Evolutionary conservation across 2,888 invertebrate species (phyloP).

Genomic region (Tanypteryx hageni): DNA sequence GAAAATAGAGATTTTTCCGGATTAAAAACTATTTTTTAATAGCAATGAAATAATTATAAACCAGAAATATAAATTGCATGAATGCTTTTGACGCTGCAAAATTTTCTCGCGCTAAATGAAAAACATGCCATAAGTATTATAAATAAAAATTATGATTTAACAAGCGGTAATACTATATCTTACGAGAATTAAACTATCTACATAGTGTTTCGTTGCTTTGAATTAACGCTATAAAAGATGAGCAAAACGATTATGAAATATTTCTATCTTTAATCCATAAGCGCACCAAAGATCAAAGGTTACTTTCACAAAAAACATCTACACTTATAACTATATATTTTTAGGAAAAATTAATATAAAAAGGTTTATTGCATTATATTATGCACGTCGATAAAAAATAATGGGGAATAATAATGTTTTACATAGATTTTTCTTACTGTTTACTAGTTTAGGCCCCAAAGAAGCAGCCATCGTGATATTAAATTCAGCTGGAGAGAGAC

Average conservation of each 20-base stretch:
- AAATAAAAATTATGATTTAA: neutral
- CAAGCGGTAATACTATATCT: neutral
- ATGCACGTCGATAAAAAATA: neutral
- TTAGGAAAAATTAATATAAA: neutral
- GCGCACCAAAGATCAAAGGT: conserved; percentile 50
- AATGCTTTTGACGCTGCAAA: neutral
- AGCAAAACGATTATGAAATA: conserved; percentile 46
- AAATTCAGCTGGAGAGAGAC: conserved; percentile 16
- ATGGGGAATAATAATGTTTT: neutral
- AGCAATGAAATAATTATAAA: too few species aligned
- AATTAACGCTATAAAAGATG: neutral
- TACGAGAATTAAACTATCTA: neutral
- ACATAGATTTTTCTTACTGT: conserved; percentile 21
- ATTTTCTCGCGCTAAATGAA: neutral
- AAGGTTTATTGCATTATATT: neutral
- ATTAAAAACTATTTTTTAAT: neutral
- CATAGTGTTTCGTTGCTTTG: neutral
- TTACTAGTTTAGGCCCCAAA: conserved; percentile 8
- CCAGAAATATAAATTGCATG: too few species aligned
- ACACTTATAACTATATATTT: neutral
- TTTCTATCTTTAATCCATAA: conserved; percentile 56
- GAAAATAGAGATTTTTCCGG: neutral
- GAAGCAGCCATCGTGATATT: conserved; percentile 36
- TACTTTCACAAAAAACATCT: neutral
- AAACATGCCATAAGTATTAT: neutral